phyloP scores from a whole-genome alignment of 2,888 invertebrate genomes.

The Parascotia fuliginaria region DNA sequence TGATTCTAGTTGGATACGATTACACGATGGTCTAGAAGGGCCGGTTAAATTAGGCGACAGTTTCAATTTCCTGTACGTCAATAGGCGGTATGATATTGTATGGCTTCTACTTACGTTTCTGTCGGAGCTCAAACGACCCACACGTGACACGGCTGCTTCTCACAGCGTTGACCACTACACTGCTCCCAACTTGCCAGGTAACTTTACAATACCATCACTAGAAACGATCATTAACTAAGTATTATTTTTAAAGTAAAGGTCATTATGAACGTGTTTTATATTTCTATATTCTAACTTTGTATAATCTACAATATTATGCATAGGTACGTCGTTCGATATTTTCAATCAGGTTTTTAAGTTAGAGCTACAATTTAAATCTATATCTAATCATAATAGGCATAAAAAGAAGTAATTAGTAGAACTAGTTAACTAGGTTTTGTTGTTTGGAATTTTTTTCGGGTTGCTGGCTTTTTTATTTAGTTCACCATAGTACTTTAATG shows the following conservation, averaged over 20 bases:
- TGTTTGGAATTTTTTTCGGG: no score
- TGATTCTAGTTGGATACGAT: conserved; percentile 1
- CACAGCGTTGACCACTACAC: conserved; percentile 28
- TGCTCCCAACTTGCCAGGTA: conserved; percentile 34
- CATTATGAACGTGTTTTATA: conserved; percentile 15
- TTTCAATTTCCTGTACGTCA: conserved; percentile 50
- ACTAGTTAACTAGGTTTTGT: no score
- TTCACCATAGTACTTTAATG: no score
- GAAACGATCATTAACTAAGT: conserved; percentile 1
- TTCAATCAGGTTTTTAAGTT: background rate
- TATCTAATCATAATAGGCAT: no score
- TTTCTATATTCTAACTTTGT: background rate
- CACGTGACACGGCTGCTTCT: conserved; percentile 29
- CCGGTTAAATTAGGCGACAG: conserved; percentile 37
- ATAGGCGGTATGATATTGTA: conserved; percentile 45
- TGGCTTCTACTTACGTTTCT: conserved; percentile 51
- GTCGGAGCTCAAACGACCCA: conserved; percentile 12
- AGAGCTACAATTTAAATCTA: background rate
- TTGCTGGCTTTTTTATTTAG: no score
- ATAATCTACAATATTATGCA: background rate
- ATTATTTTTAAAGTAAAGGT: conserved; percentile 25
- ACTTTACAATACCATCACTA: conserved; percentile 8
- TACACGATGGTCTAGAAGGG: conserved; percentile 15
- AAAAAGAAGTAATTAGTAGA: no score
- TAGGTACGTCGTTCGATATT: conserved; percentile 13